phyloP scores from a whole-genome alignment of 2,888 invertebrate species.

The Aproaerema taeniolella region DNA sequence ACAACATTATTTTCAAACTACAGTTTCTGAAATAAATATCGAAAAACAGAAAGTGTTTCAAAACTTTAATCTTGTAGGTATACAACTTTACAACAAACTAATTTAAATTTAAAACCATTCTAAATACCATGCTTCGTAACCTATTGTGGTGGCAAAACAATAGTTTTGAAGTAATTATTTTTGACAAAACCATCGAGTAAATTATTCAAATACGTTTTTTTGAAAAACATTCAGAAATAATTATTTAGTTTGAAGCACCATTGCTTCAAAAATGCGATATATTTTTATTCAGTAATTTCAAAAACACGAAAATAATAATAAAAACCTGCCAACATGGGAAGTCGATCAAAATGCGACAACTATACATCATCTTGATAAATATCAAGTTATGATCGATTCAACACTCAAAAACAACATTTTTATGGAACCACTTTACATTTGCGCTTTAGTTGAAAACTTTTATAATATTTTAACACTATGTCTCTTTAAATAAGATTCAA shows the following conservation, averaged over 20 bases:
- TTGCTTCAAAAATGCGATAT: too few relatives aligned
- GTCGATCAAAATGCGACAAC: slow-evolving; percentile 30
- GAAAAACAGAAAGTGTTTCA: too few relatives aligned
- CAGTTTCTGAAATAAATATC: too few relatives aligned
- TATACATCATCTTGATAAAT: slow-evolving; percentile 38
- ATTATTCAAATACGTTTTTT: too few relatives aligned
- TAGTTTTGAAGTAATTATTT: not conserved
- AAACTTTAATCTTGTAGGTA: too few relatives aligned
- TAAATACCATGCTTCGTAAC: slow-evolving; percentile 9
- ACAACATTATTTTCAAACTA: too few relatives aligned
- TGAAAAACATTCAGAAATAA: too few relatives aligned
- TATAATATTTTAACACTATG: not conserved
- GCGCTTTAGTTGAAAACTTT: not conserved
- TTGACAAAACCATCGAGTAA: too few relatives aligned
- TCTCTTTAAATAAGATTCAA: not conserved
- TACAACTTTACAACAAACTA: too few relatives aligned
- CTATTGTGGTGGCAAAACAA: slow-evolving; percentile 15
- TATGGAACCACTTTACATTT: slow-evolving; percentile 11
- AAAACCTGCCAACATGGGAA: slow-evolving; percentile 3
- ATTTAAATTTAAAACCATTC: too few relatives aligned
- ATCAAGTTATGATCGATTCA: slow-evolving; percentile 33
- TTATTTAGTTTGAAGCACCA: too few relatives aligned
- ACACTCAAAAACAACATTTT: slow-evolving; percentile 17
- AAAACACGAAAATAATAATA: not conserved
- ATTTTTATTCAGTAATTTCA: not conserved